These are phyloP conservation scores for Eupristina koningsbergeri DNA, from an alignment of 1,140 invertebrate species.

Conservation along the genomic window DNA sequence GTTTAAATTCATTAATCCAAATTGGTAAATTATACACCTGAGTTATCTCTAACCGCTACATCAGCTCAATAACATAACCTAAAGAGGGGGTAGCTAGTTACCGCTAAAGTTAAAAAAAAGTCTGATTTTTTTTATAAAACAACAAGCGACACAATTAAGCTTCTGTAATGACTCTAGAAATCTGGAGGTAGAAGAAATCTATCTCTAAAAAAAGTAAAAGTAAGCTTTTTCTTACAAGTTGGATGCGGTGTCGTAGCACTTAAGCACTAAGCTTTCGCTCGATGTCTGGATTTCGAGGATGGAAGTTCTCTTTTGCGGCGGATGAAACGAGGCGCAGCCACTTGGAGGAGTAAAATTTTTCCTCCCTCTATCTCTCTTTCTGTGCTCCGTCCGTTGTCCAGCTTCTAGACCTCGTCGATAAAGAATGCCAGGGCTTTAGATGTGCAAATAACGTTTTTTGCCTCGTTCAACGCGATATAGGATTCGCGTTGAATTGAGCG, in stretches of 20 bases:
- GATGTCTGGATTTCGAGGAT: background rate
- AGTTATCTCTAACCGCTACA: slow-evolving; percentile 17
- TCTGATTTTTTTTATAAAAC: background rate
- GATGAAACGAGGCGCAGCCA: background rate
- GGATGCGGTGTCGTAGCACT: slow-evolving; percentile 8
- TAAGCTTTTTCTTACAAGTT: slow-evolving; percentile 6
- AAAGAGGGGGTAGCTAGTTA: background rate
- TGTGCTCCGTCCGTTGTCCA: too few relatives aligned
- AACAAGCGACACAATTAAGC: background rate
- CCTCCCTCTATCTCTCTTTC: background rate
- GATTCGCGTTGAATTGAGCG: background rate
- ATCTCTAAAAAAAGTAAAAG: background rate
- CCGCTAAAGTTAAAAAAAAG: background rate
- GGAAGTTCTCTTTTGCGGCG: background rate
- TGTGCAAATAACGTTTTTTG: background rate
- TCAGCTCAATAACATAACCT: slow-evolving; percentile 13
- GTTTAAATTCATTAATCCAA: background rate
- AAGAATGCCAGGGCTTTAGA: background rate
- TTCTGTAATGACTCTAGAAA: too few relatives aligned
- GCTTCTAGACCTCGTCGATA: too few relatives aligned
- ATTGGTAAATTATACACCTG: too few relatives aligned
- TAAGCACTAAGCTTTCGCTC: background rate
- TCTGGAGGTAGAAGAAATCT: too few relatives aligned
- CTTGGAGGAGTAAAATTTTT: background rate
- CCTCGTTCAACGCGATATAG: background rate